phyloP scores from a whole-genome alignment of 2,113 vertebrate species.

The Pluvialis apricaria region DNA sequence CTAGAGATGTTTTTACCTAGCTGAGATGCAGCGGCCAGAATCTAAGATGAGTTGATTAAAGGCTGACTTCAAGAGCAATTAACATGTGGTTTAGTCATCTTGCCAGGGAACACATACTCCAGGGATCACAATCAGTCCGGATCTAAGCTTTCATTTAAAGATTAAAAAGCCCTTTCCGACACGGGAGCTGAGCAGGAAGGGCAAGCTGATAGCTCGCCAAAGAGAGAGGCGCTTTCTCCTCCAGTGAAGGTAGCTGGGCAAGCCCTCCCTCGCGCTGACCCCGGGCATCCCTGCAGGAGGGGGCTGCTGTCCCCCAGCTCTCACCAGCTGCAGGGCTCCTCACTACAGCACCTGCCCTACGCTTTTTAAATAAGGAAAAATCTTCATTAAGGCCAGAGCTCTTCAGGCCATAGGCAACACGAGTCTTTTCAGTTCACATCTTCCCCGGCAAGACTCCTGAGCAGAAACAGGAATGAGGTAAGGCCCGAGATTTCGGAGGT shows the following conservation, averaged over 20 bases:
- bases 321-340: background rate
- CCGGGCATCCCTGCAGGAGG: background rate
- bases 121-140: background rate
- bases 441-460: background rate
- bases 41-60: slow-evolving; percentile 23
- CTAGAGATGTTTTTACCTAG: background rate
- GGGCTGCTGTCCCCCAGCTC: background rate
- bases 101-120: slow-evolving; percentile 21
- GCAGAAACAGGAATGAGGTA: background rate
- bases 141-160: slow-evolving; percentile 23
- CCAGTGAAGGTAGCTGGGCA: background rate
- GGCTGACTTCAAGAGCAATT: slow-evolving; percentile 54
- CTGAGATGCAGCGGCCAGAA: background rate
- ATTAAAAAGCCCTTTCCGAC: slow-evolving; percentile 7
- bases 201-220: fast-evolving
- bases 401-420: background rate
- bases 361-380: background rate
- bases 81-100: slow-evolving; percentile 40
- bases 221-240: background rate
- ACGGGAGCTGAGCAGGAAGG: background rate
- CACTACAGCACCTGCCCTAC: background rate
- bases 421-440: background rate
- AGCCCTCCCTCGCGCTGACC: background rate
- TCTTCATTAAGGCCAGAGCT: background rate
- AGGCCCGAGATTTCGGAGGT: background rate